These are phyloP conservation scores for Semicossyphus pulcher DNA, from an alignment of 2,113 vertebrate species.

Conservation along the genomic window DNA sequence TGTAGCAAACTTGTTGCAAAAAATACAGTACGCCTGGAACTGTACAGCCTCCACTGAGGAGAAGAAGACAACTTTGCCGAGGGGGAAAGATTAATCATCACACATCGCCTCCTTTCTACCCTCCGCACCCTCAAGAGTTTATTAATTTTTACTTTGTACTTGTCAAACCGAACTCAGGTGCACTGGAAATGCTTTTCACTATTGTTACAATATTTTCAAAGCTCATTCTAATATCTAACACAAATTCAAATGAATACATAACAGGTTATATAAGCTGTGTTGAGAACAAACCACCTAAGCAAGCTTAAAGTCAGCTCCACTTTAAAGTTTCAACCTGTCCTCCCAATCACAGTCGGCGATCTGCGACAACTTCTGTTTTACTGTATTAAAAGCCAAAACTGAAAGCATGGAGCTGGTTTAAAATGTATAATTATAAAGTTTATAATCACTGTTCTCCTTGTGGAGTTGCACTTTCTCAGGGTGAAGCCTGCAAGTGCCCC, in stretches of 20 bases:
- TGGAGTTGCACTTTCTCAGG: no score
- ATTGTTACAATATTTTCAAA: background rate
- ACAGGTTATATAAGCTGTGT: background rate
- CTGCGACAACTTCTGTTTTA: no score
- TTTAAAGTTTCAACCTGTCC: no score
- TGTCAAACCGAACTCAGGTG: slow-evolving; percentile 5
- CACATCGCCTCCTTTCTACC: background rate
- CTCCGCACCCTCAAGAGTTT: slow-evolving; percentile 4
- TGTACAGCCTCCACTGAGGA: slow-evolving; percentile 44
- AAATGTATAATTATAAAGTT: background rate
- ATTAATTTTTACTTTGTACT: slow-evolving; percentile 35
- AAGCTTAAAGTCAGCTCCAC: no score
- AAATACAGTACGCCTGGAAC: slow-evolving; percentile 25
- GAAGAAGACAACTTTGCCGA: slow-evolving; percentile 43
- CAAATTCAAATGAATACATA: background rate
- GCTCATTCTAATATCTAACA: background rate
- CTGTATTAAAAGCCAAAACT: no score
- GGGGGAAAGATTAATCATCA: slow-evolving; percentile 49
- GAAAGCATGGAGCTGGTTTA: background rate
- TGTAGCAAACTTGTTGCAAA: slow-evolving; percentile 50
- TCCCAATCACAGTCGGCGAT: no score
- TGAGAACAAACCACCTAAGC: background rate
- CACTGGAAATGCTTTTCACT: slow-evolving; percentile 13
- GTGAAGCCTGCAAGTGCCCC: no score
- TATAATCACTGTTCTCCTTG: no score